Evolutionary conservation across 1,140 invertebrate genomes (phyloP), one percentile per base, ranked within the genome.

Genomic region (Meloidogyne chitwoodi): DNA sequence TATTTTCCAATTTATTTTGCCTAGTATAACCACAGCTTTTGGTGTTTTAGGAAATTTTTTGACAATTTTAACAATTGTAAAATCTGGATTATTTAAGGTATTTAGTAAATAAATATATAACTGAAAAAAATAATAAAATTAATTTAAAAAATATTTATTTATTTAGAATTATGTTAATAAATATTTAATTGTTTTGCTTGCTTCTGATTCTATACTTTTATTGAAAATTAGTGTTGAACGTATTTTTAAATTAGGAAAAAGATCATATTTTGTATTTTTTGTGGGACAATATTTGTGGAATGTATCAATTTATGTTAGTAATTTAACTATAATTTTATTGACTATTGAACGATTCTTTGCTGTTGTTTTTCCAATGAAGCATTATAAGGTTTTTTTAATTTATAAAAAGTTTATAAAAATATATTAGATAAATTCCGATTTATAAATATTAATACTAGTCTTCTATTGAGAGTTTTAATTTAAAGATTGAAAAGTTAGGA

Each of bases 341-440:
- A 64, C 71, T 14, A 64, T 64, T 64, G 71, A 73, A 63, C 71
- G 71, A 24, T 73, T 73, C 29, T 73, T 73, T 34, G 61, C 48
- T 34, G 38, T 73, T 31, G 44, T 73, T 16, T 73, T 73, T 31
- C 71, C 71, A 1, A 34, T 73, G 5, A 61, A 61, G 24, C 71
- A 73, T 27, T 63, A 61, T 2, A 73, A 73, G 24, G 71, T 73
- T 44, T 56, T 14, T 38, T 65, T 29, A 16, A 65, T 34, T 26
- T 67, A n/a, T n/a, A n/a, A n/a, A n/a, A n/a, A n/a, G n/a, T 34
- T 41, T 67, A 4, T 66, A 10, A 10, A 10, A 24, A 29, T 4
- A 64, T 0, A 38, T 38, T 10, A 6, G 34, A 64, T 8, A 10
- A 64, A 26, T 64, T 64, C 63, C 12, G 6, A 24, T 8, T 68